phyloP scores from a whole-genome alignment of 30 jellyfish, hydroid and myxozoan species.

The Chrysaora quinquecirrha region DNA sequence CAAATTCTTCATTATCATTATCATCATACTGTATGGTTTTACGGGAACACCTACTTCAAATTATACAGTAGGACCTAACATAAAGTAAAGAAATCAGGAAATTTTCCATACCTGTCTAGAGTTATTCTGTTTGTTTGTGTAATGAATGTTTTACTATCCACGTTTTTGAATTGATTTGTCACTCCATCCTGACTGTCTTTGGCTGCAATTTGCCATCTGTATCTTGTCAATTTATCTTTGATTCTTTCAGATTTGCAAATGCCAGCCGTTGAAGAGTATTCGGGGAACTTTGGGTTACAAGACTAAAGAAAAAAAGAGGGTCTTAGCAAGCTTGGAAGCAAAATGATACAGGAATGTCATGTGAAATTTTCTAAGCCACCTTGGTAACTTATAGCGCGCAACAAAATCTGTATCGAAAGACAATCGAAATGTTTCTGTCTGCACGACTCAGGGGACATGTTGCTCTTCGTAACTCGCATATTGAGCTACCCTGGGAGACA shows the following conservation, averaged over 20 bases:
- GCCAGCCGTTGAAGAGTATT: conserved; percentile 77
- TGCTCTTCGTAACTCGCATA: too few relatives aligned
- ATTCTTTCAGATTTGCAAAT: conserved; percentile 83
- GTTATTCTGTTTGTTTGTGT: conserved; percentile 78
- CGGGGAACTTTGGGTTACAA: conserved; percentile 88
- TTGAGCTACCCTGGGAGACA: too few relatives aligned
- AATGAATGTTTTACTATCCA: conserved; percentile 66
- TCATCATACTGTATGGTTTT: too few relatives aligned
- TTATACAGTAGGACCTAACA: too few relatives aligned
- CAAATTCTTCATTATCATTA: too few relatives aligned
- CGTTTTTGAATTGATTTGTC: conserved; percentile 66
- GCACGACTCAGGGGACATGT: too few relatives aligned
- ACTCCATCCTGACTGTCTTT: conserved; percentile 80
- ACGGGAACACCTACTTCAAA: too few relatives aligned
- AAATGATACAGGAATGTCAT: not conserved
- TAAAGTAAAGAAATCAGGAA: too few relatives aligned
- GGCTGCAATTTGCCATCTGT: conserved; percentile 93
- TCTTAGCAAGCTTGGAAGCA: not conserved
- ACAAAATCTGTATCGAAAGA: too few relatives aligned
- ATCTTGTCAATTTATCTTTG: conserved; percentile 76
- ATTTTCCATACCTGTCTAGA: conserved; percentile 95
- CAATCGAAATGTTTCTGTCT: too few relatives aligned
- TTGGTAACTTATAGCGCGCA: too few relatives aligned
- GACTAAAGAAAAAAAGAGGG: conserved; percentile 61
- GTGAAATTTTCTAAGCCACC: too few relatives aligned